Percentiles rank a stretch among this genome's conserved stretches.
These are phyloP conservation scores for Theretra japonica DNA, from an alignment of 2,888 invertebrate genomes.

Conservation along the genomic window DNA sequence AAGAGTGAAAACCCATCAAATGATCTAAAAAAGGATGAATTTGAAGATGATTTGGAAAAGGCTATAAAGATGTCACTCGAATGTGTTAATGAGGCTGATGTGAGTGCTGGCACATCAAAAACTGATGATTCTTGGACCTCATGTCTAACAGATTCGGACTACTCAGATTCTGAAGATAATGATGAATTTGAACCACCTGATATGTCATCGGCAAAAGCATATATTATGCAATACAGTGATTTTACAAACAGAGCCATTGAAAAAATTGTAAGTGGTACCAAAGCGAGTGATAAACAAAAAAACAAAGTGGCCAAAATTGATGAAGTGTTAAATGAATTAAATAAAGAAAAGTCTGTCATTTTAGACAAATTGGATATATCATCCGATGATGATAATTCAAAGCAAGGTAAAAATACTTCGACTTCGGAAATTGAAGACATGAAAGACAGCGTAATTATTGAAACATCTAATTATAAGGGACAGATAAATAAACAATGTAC, in stretches of 20 bases:
- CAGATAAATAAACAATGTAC: not conserved
- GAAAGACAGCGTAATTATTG: not conserved
- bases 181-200: conserved; percentile 61
- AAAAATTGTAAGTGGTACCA: conserved; percentile 75
- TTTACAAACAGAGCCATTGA: conserved; percentile 89
- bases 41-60: conserved; percentile 83
- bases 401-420: conserved; percentile 45
- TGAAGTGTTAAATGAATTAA: conserved; percentile 69
- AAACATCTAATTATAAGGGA: not conserved
- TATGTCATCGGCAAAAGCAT: conserved; percentile 87
- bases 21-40: conserved; percentile 59
- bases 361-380: conserved; percentile 65
- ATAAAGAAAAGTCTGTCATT: conserved; percentile 68
- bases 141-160: conserved; percentile 71
- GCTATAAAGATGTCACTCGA: conserved; percentile 86
- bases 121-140: conserved; percentile 79
- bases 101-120: conserved; percentile 62
- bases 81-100: conserved; percentile 63
- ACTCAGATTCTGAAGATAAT: conserved; percentile 76
- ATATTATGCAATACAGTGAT: conserved; percentile 91
- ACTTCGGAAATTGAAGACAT: not conserved
- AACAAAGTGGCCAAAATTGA: conserved; percentile 55
- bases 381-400: conserved; percentile 70
- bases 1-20: conserved; percentile 37
- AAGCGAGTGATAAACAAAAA: conserved; percentile 52